These are phyloP conservation scores for Lapara coniferarum DNA, from an alignment of 2,888 invertebrate genomes.

Conservation along the genomic window DNA sequence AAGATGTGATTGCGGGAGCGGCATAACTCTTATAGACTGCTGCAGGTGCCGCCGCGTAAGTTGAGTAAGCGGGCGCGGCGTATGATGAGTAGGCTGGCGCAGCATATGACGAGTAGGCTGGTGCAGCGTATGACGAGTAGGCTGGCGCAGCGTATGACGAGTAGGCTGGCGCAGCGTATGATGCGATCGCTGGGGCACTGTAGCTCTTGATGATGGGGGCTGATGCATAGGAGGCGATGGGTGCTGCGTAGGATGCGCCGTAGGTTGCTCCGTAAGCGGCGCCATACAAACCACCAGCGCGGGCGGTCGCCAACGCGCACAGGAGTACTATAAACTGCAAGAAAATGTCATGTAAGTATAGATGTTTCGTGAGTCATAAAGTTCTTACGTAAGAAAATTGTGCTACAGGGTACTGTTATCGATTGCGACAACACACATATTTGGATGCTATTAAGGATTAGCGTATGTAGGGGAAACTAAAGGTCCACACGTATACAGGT, in stretches of 20 bases:
- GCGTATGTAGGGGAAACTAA: background rate
- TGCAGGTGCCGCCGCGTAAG: conserved; percentile 35
- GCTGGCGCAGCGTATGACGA: conserved; percentile 46
- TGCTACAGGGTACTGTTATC: conserved; percentile 2
- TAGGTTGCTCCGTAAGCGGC: conserved; percentile 54
- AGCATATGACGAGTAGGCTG: conserved; percentile 43
- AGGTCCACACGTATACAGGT: conserved; percentile 12
- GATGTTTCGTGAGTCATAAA: conserved; percentile 11
- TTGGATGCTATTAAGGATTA: conserved; percentile 1
- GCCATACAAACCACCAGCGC: conserved; percentile 78
- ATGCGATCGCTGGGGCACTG: conserved; percentile 47
- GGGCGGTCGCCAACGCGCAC: conserved; percentile 81
- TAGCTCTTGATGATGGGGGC: conserved; percentile 58
- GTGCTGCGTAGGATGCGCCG: conserved; percentile 47
- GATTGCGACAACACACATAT: background rate
- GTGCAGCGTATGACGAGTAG: conserved; percentile 40
- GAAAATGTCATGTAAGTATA: conserved; percentile 33
- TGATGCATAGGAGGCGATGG: conserved; percentile 67
- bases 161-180: conserved; percentile 54
- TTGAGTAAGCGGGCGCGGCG: conserved; percentile 48
- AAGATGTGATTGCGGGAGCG: conserved; percentile 70
- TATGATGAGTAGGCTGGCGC: conserved; percentile 46
- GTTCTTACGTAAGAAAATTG: background rate
- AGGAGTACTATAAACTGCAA: conserved; percentile 80
- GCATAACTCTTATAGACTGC: conserved; percentile 37